Evolutionary conservation across 2,888 invertebrate species (phyloP).

Genomic region (Xestia sexstrigata): DNA sequence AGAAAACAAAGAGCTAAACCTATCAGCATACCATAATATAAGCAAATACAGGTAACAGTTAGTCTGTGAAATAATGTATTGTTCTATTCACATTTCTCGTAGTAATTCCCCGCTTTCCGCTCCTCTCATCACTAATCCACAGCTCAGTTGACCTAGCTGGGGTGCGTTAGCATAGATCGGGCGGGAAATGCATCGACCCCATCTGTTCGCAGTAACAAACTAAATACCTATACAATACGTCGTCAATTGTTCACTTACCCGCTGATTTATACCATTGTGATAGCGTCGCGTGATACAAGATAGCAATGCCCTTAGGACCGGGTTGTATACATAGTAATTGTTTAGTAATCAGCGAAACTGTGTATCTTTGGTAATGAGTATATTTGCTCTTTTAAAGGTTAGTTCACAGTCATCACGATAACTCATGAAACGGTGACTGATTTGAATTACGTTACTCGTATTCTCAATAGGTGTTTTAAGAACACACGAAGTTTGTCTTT

Average conservation of each 20-base stretch:
- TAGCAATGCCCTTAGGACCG: conserved; percentile 56
- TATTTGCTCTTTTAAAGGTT: not conserved
- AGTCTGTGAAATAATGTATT: not conserved
- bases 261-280: conserved; percentile 55
- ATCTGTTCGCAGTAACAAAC: conserved; percentile 50
- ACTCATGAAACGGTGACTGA: not conserved
- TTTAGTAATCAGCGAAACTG: conserved; percentile 22
- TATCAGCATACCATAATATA: not conserved
- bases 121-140: conserved; percentile 56
- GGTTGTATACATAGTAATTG: conserved; percentile 37
- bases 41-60: not conserved
- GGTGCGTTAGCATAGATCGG: conserved; percentile 76
- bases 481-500: not conserved
- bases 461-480: not conserved
- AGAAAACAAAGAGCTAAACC: not conserved
- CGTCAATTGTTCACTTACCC: conserved; percentile 32
- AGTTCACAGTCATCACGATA: not conserved
- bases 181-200: conserved; percentile 76
- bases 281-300: conserved; percentile 45
- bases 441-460: no score
- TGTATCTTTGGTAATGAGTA: not conserved
- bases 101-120: conserved; percentile 24
- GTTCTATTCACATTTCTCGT: not conserved
- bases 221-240: conserved; percentile 26
- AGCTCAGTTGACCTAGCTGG: conserved; percentile 72